Base-by-base conservation (phyloP, 2,113 vertebrate species). In the Syrrhaptes paradoxus region DNA sequence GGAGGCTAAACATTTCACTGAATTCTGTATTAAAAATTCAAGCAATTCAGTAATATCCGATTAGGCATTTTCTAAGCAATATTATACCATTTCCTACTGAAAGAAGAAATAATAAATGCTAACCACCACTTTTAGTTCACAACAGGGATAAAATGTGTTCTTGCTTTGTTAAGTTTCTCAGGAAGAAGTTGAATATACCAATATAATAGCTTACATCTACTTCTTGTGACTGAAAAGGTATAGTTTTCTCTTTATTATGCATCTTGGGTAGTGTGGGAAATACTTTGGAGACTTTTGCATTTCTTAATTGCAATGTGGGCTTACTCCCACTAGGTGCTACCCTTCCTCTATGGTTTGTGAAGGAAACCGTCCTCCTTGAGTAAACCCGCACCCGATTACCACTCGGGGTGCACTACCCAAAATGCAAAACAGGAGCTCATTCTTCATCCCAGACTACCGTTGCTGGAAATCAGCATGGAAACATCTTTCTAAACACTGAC, bases 261-360 rank as follows among this genome's bases (percentile, higher is more conserved):
- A 16, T n/a, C 20, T 86, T 34, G 28, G 17, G 13, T 85, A 5
- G 2, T 21, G 65, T 21, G 29, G 46, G 63, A 10, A 65, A 6
- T 7, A 31, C 17, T 34, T 26, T 0, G 10, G 49, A 75, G 41
- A 7, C 7, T 61, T 88, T 34, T 12, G 9, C 15, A 28, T 31
- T 32, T 49, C 31, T 61, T 70, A 71, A 19, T 3, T 94, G 97
- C 94, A 97, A 67, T 68, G 90, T 22, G 32, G 11, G 7, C n/a
- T 31, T 59, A 14, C 1, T 6, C 86, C 97, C 98, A 95, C 97
- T 96, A 98, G 98, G 71, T 97, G 98, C 1, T 78, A 85, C 68
- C 74, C 95, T 97, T 96, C 73, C 86, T 93, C 97, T 92, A 96
- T 12, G n/a, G 65, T 57, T 83, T 38, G 12, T 21, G 38, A 63